Evolutionary conservation across 1,140 invertebrate genomes (phyloP), one percentile per base, ranked within the genome.

Genomic region (Cataglyphis hispanica): DNA sequence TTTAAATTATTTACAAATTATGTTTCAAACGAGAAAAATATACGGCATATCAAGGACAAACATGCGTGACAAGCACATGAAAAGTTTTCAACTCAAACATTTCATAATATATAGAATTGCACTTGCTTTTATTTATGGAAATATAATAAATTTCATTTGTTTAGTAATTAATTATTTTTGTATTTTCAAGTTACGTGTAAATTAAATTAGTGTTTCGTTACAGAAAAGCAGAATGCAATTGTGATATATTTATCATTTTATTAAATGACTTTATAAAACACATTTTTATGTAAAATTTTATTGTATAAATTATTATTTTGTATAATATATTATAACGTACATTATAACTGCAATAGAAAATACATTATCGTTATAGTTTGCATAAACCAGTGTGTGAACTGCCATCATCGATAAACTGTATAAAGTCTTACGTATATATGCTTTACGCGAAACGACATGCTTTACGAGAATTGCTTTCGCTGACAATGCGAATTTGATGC

Each of bases 1-100:
- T 84, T 64, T 84, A 43, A 76, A 64, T 84, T 84, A 84, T 76
- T 63, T 64, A 50, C 58, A 22, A 64, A 76, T 50, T 50, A 50
- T 84, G 63, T 50, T 50, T n/a, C 22, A 76, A 75, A 64, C 34
- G 43, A 84, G 19, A 75, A 16, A 50, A 76, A 40, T 50, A 22
- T 50, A n/a, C 27, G 4, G n/a, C 3, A 13, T 43, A 37, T 2
- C 58, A 34, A 10, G 2, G 1, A 60, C 43, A 60, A n/a, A 1
- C 13, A 61, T 40, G 11, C 7, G 53, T 69, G 43, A 40, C 77
- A 69, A 81, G 10, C 34, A 40, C 11, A 6, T 70, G 16, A 70
- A 81, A 70, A 70, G 66, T 60, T 81, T 70, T 70, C 11, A 40
- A 70, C 19, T 81, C 10, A 22, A 43, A 31, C 16, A 58, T 81